Conservation (phyloP, 2,888 invertebrate genomes). For the Macaria liturata region DNA sequence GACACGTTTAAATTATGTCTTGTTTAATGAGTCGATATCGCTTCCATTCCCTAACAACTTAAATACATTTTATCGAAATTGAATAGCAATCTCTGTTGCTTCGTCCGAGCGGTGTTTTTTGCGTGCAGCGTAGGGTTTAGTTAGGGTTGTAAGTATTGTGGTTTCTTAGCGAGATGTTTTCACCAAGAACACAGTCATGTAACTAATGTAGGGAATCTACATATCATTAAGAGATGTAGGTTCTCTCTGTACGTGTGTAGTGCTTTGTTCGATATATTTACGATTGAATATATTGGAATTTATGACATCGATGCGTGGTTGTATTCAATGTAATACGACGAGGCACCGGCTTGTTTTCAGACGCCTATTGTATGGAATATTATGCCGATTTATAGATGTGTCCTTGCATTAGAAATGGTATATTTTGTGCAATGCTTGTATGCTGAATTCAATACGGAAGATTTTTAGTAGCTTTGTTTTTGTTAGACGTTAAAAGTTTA, state of each 20-base stretch:
- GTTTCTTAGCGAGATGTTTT: slow-evolving; percentile 75
- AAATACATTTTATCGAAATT: slow-evolving; percentile 26
- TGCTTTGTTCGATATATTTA: slow-evolving; percentile 81
- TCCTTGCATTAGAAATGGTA: slow-evolving; percentile 22
- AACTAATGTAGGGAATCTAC: slow-evolving; percentile 82
- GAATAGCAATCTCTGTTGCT: slow-evolving; percentile 30
- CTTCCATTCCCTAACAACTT: slow-evolving; percentile 36
- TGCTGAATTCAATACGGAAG: slow-evolving; percentile 11
- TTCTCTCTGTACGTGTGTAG: slow-evolving; percentile 76
- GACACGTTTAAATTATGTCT: slow-evolving; percentile 78
- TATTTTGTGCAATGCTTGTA: slow-evolving; percentile 17
- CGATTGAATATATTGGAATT: slow-evolving; percentile 68
- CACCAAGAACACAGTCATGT: slow-evolving; percentile 81
- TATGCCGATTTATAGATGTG: slow-evolving; percentile 27
- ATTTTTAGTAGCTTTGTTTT: too few relatives aligned
- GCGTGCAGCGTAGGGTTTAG: slow-evolving; percentile 29
- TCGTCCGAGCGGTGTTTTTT: slow-evolving; percentile 34
- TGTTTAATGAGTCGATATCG: slow-evolving; percentile 79
- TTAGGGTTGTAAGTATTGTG: slow-evolving; percentile 35
- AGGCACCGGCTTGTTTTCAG: slow-evolving; percentile 59
- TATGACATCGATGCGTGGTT: slow-evolving; percentile 69
- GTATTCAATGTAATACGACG: slow-evolving; percentile 54
- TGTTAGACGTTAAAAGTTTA: too few relatives aligned
- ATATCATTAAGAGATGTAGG: slow-evolving; percentile 83
- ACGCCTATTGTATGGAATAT: slow-evolving; percentile 72